These are phyloP conservation scores for Catharus minimus DNA, from an alignment of 2,113 vertebrate species.

Conservation along the genomic window DNA sequence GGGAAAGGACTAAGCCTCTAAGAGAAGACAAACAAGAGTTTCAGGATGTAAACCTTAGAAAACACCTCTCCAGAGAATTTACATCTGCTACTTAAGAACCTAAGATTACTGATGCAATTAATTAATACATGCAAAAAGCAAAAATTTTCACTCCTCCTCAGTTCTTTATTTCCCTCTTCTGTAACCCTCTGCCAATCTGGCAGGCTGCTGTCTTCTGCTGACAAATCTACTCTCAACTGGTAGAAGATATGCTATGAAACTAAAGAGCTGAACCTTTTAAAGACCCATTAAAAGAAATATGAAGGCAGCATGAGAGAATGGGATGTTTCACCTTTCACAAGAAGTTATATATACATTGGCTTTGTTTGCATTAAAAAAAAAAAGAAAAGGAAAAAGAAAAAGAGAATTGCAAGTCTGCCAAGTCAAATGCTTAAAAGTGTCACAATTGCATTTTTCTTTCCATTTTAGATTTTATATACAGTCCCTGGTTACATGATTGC, in stretches of 20 bases:
- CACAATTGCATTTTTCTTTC: background rate
- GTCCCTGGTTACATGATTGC: background rate
- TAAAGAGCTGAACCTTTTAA: background rate
- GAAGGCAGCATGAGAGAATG: background rate
- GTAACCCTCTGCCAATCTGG: background rate
- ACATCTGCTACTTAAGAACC: background rate
- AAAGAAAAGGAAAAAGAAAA: background rate
- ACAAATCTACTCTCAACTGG: background rate
- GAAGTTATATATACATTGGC: background rate
- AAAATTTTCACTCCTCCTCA: background rate
- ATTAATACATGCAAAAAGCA: background rate
- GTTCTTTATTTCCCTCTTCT: background rate
- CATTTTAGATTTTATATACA: background rate
- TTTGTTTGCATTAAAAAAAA: background rate
- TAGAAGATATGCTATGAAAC: background rate
- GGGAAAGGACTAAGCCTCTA: background rate
- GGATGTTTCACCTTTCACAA: background rate
- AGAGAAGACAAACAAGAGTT: background rate
- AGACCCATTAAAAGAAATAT: background rate
- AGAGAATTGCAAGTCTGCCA: background rate
- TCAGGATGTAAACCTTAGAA: background rate
- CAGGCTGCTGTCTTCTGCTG: background rate
- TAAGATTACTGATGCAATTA: background rate
- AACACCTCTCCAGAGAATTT: background rate
- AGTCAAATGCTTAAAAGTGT: background rate